Base-by-base conservation (phyloP, 2,797 vertebrate genomes). In the Epinephelus awoara region DNA sequence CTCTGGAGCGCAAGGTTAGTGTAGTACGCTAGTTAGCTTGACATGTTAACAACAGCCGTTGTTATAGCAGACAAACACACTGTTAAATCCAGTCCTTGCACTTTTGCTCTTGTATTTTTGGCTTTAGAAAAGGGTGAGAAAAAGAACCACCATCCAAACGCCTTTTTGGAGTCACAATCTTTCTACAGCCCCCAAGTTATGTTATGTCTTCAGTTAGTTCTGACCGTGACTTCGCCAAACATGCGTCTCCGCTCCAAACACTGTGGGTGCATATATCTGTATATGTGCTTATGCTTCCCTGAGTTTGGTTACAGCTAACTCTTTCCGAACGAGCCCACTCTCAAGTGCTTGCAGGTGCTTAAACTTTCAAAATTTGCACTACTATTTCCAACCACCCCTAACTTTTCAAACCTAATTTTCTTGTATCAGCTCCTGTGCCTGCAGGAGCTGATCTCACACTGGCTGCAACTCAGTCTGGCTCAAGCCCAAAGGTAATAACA, bases 381-480 rank as follows among this genome's bases (percentile, higher is more conserved):
- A 47, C 58, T 80, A 76, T 64, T 82, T 85, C 42, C 55, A 72
- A 56, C 47, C 62, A 65, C 57, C 82, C 75, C n/a, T 34, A 52
- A 29, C 68, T 25, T 83, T 65, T 50, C 52, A 50, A 38, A 79
- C 75, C 78, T 77, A 63, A 68, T 67, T 58, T n/a, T 73, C 77
- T 78, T 77, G 70, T 58, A 70, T 75, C 27, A 42, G 51, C 59
- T 56, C 44, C 65, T 78, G 72, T 72, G 63, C 70, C 66, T 63
- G n/a, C 21, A 21, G 72, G 59, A 78, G 54, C 78, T 72, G 67
- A 66, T 73, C 69, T 83, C 78, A 82, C 67, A 29, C 73, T 44
- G 71, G 80, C 79, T 80, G 63, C 68, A 77, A 79, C 62, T 91
- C 67, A 75, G 77, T 81, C 85, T 82, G 77, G 83, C 85, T 89